Evolutionary conservation across 1,140 invertebrate genomes (phyloP).

Genomic region (Drosophila serrata): DNA sequence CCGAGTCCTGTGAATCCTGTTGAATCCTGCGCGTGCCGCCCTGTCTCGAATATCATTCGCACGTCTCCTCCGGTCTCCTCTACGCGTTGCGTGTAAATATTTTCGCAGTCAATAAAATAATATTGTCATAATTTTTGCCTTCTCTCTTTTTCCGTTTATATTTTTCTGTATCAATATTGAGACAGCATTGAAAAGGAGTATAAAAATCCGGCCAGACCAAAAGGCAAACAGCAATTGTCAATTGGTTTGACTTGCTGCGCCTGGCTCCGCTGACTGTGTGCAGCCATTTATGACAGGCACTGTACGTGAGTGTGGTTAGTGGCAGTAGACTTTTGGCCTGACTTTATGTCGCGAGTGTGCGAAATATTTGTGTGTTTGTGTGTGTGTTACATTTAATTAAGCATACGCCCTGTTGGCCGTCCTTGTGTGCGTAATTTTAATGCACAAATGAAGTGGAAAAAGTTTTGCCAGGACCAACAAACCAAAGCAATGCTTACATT

Average conservation of each 20-base stretch:
- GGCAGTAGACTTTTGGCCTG: slow-evolving; percentile 44
- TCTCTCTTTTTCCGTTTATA: slow-evolving; percentile 12
- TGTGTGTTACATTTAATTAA: slow-evolving; percentile 56
- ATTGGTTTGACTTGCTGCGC: slow-evolving; percentile 24
- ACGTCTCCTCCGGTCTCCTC: slow-evolving; percentile 27
- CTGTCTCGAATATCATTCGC: slow-evolving; percentile 47
- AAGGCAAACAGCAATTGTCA: slow-evolving; percentile 55
- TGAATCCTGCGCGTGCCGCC: slow-evolving; percentile 57
- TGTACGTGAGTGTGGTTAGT: slow-evolving; percentile 63
- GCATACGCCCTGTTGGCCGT: slow-evolving; percentile 40
- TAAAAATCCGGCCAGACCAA: slow-evolving; percentile 73
- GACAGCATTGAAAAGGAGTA: slow-evolving; percentile 72
- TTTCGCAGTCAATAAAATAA: slow-evolving; percentile 84
- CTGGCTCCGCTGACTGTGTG: slow-evolving; percentile 10
- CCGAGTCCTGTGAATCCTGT: slow-evolving; percentile 20
- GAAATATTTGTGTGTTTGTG: slow-evolving; percentile 24
- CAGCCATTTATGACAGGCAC: slow-evolving; percentile 55
- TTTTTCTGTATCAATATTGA: slow-evolving; percentile 69
- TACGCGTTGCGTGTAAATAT: slow-evolving; percentile 77
- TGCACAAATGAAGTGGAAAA: slow-evolving; percentile 72
- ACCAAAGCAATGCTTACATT: not conserved
- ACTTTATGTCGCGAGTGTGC: slow-evolving; percentile 5
- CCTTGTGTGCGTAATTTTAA: slow-evolving; percentile 41
- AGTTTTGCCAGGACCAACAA: slow-evolving; percentile 41
- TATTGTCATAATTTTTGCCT: slow-evolving; percentile 77